Percentiles rank a stretch among this genome's conserved stretches.
phyloP scores from a whole-genome alignment of 2,888 invertebrate genomes.

The Machimus atricapillus region DNA sequence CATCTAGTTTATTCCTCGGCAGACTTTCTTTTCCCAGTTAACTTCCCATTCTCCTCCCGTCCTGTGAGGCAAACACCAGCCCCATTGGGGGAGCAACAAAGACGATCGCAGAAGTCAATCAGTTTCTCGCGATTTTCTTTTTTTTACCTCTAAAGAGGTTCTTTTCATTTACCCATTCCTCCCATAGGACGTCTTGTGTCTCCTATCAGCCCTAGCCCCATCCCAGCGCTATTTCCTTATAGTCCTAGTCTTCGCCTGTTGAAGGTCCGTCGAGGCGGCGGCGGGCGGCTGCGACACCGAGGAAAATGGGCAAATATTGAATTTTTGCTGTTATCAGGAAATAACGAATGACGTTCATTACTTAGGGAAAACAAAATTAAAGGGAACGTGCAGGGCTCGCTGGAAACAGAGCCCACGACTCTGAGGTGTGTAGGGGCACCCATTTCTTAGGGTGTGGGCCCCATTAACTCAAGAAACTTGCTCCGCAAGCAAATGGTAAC shows the following conservation, averaged over 20 bases:
- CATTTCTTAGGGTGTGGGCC: background rate
- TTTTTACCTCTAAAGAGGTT: background rate
- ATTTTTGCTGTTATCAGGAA: conserved; percentile 1
- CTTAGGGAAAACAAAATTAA: conserved; percentile 9
- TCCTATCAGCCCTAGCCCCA: background rate
- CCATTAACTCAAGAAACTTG: background rate
- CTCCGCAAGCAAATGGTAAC: background rate
- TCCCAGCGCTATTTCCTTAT: background rate
- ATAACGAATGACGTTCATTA: conserved; percentile 23
- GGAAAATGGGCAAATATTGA: background rate
- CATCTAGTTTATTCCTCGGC: background rate
- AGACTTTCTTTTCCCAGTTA: background rate
- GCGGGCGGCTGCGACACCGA: background rate
- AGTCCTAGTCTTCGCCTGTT: background rate
- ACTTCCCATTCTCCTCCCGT: background rate
- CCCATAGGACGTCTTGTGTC: background rate
- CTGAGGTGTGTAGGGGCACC: background rate
- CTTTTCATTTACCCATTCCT: background rate
- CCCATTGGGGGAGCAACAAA: background rate
- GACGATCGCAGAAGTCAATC: conserved; percentile 1
- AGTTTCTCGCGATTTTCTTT: background rate
- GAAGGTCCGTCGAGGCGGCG: background rate
- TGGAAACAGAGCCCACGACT: background rate
- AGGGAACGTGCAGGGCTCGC: background rate
- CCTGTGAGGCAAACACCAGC: background rate